Evolutionary conservation across 2,888 invertebrate species (phyloP).

Genomic region (Tinea pellionella): DNA sequence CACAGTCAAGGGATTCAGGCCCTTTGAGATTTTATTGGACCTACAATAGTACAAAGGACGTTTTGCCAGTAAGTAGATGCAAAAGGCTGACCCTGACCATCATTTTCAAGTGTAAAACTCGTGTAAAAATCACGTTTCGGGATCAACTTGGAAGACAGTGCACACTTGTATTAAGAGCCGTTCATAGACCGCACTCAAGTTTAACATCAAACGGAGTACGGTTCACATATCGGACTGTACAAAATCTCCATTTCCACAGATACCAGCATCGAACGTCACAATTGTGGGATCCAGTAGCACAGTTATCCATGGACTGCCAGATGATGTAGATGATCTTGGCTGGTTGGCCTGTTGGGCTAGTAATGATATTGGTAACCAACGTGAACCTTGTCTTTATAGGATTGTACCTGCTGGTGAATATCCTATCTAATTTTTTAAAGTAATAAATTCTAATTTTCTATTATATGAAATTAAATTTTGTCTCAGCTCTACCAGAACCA

Average conservation of each 20-base stretch:
- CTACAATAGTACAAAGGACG: slow-evolving; percentile 82
- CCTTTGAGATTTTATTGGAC: slow-evolving; percentile 85
- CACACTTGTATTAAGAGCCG: too few relatives aligned
- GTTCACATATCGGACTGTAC: too few relatives aligned
- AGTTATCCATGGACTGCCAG: slow-evolving; percentile 68
- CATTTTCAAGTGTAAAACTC: too few relatives aligned
- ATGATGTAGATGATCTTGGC: slow-evolving; percentile 75
- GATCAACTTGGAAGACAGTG: too few relatives aligned
- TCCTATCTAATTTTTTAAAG: not conserved
- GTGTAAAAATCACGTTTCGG: too few relatives aligned
- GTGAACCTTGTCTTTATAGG: slow-evolving; percentile 83
- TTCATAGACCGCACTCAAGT: too few relatives aligned
- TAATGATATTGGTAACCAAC: slow-evolving; percentile 85
- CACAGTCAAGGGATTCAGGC: slow-evolving; percentile 73
- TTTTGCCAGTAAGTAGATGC: slow-evolving; percentile 71
- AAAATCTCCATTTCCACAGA: slow-evolving; percentile 31
- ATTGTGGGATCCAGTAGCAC: slow-evolving; percentile 68
- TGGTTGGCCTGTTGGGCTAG: slow-evolving; percentile 90
- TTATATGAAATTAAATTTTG: not conserved
- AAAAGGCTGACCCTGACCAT: too few relatives aligned
- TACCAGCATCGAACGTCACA: slow-evolving; percentile 64
- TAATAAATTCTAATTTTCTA: not conserved
- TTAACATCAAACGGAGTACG: too few relatives aligned
- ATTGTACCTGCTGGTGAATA: slow-evolving; percentile 83
- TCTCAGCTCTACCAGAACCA: slow-evolving; percentile 78